These are phyloP conservation scores for Hirundichthys speculiger DNA, from an alignment of 2,113 vertebrate genomes.

Conservation along the genomic window DNA sequence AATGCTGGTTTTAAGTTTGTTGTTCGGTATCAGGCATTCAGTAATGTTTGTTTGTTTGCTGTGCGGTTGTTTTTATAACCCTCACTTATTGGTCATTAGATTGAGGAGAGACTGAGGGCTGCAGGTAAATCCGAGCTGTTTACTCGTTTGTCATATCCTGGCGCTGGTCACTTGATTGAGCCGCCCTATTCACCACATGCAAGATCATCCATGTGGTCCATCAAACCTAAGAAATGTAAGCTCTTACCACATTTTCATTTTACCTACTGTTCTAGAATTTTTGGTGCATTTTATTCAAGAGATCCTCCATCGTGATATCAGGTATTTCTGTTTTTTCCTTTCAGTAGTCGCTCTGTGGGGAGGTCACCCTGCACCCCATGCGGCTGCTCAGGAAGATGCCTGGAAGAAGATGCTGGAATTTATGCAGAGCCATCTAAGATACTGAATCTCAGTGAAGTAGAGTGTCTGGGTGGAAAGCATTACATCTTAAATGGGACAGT, in stretches of 20 bases:
- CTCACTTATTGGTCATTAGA: conserved; percentile 54
- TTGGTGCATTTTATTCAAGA: neutral
- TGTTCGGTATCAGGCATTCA: neutral
- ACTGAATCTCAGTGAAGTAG: neutral
- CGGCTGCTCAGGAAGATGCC: conserved; percentile 74
- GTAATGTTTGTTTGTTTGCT: neutral
- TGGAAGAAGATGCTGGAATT: conserved; percentile 72
- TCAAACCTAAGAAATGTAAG: conserved; percentile 67
- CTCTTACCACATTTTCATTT: neutral
- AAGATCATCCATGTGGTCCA: conserved; percentile 37
- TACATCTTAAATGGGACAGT: neutral
- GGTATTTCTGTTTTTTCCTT: conserved; percentile 9
- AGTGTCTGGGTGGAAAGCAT: neutral
- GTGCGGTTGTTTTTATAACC: neutral
- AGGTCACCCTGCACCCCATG: conserved; percentile 61
- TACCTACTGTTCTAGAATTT: neutral
- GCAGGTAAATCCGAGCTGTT: conserved; percentile 72
- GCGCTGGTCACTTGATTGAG: conserved; percentile 79
- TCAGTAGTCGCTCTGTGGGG: conserved; percentile 71
- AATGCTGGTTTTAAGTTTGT: neutral
- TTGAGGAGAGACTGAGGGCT: conserved; percentile 58
- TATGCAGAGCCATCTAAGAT: conserved; percentile 56
- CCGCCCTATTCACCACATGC: conserved; percentile 67
- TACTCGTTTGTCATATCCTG: conserved; percentile 70
- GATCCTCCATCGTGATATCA: neutral